These are phyloP conservation scores for Theropithecus gelada DNA, from an alignment of 2,113 vertebrate species.

Conservation along the genomic window DNA sequence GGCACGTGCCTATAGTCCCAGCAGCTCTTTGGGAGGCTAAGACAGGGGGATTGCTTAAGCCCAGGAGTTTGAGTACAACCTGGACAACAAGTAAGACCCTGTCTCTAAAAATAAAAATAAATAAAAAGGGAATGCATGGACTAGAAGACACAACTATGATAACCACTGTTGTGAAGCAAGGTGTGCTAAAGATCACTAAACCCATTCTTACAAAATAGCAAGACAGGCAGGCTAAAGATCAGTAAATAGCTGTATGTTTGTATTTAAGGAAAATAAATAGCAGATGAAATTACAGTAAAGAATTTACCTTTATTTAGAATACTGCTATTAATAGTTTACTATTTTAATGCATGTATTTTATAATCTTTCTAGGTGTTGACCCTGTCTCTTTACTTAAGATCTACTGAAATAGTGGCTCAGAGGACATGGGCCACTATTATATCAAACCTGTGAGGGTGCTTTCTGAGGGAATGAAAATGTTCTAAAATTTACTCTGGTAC, in stretches of 20 bases:
- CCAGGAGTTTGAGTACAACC: too few species aligned
- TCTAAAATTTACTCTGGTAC: slow-evolving; percentile 15
- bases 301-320: neutral
- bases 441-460: neutral
- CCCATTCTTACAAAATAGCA: slow-evolving; percentile 4
- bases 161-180: neutral
- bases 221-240: neutral
- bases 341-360: neutral
- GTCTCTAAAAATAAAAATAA: too few species aligned
- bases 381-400: neutral
- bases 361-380: neutral
- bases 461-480: neutral
- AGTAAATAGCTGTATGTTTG: neutral
- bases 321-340: neutral
- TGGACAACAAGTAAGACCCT: too few species aligned
- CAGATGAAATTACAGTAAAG: neutral
- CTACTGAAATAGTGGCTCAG: neutral
- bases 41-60: too few species aligned
- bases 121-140: neutral
- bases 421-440: too few species aligned
- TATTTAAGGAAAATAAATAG: slow-evolving; percentile 10
- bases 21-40: too few species aligned
- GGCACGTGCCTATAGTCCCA: too few species aligned
- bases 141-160: neutral
- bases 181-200: neutral